Evolutionary conservation across 2,113 vertebrate species (phyloP), one percentile per base, ranked within the genome.

Genomic region (Ceyx margarethae): DNA sequence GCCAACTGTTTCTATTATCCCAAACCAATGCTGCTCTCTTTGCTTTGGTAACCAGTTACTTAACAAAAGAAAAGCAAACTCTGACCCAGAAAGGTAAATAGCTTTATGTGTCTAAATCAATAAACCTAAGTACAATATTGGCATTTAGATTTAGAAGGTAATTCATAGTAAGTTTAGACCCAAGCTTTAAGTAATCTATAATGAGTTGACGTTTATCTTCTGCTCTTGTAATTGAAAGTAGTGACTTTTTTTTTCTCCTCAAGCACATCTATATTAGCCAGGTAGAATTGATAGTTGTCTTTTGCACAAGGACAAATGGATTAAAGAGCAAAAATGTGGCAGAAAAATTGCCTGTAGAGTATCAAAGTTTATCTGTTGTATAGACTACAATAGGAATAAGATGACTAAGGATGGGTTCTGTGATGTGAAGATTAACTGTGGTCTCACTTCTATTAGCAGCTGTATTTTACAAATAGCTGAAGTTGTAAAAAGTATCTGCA

Each of bases 141-240:
- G 64, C 82, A 85, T 94, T 95, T 87, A 95, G 79, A 91, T 93
- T 96, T 95, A 87, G 68, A 48, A 89, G 92, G 60, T 92, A 93
- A 94, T 94, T 94, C 84, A 79, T 82, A 86, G 40, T 43, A 96
- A 96, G 62, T 80, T 89, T 89, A 67, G 53, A 83, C 43, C 45
- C 31, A 21, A 91, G 40, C 50, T 90, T 93, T 66, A 95, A 93
- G 82, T 78, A 75, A 83, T 65, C 83, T 91, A 10, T 60, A 66
- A 93, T 61, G 71, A 92, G 56, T n/a, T 79, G 53, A 73, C 0
- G 7, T 93, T 96, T 92, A 75, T 91, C 53, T 81, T 78, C 16
- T 86, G 46, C 31, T 85, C 29, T 37, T 45, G 50, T 81, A 89
- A 81, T 50, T 84, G 53, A 78, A 89, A 81, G 78, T 10, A 82